phyloP scores from a whole-genome alignment of 2,888 invertebrate genomes.

The Acanthosoma haemorrhoidale region DNA sequence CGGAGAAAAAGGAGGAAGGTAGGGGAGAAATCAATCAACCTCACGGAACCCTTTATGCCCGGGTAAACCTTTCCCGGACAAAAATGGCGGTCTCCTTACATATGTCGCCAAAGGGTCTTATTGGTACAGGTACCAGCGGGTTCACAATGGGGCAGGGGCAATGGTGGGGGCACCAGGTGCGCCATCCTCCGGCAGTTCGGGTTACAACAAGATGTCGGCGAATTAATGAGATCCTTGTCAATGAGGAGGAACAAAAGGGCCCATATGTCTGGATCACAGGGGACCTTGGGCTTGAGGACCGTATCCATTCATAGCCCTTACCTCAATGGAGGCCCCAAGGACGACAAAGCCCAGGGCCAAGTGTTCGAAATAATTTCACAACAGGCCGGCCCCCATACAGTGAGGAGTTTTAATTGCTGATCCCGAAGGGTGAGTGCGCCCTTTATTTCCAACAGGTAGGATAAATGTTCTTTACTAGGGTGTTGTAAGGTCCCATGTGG shows the following conservation, averaged over 20 bases:
- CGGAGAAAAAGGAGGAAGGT: neutral
- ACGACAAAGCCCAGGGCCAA: neutral
- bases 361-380: neutral
- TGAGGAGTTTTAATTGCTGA: neutral
- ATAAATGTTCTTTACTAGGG: no score
- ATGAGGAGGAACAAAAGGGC: conserved; percentile 4
- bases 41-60: neutral
- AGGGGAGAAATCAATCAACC: conserved; percentile 1
- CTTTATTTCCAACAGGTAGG: no score
- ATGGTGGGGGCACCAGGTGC: neutral
- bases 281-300: no score
- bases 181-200: neutral
- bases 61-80: neutral
- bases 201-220: conserved; percentile 10
- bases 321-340: neutral
- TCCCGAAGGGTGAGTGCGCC: no score
- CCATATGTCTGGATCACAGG: neutral
- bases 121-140: neutral
- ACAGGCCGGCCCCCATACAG: neutral
- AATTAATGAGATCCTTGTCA: neutral
- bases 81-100: conserved; percentile 7
- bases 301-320: neutral
- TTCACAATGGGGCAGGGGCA: neutral
- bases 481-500: no score
- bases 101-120: conserved; percentile 1